These are phyloP conservation scores for Dicrostonyx torquatus DNA, from an alignment of 2,797 vertebrate genomes.

Conservation along the genomic window DNA sequence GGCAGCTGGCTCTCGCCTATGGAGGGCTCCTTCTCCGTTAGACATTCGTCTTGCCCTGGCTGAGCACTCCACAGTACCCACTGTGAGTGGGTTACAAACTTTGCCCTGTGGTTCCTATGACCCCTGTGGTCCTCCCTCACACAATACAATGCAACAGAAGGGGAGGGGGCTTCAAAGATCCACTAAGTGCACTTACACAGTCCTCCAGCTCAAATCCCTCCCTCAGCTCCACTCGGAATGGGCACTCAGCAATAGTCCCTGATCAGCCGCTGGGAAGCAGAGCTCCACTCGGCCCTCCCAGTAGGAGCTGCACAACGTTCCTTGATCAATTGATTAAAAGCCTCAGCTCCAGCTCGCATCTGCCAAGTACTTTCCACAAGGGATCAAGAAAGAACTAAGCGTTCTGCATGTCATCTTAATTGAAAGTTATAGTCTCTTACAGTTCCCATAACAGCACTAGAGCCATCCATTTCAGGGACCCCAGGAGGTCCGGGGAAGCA, in stretches of 20 bases:
- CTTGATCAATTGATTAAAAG: constrained; percentile 5
- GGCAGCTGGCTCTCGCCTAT: neutral
- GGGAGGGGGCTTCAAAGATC: neutral
- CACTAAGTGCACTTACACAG: accelerated
- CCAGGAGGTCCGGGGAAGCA: neutral
- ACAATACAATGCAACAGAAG: neutral
- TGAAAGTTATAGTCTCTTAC: neutral
- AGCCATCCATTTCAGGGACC: neutral
- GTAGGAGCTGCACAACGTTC: neutral
- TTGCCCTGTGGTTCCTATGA: neutral
- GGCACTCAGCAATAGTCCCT: neutral
- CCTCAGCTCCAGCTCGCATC: neutral
- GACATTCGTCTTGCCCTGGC: neutral
- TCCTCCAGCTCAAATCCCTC: neutral
- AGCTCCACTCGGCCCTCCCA: neutral
- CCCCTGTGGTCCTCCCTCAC: neutral
- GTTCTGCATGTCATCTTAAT: neutral
- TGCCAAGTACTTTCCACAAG: constrained; percentile 13
- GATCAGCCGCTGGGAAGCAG: neutral
- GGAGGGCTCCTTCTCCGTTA: neutral
- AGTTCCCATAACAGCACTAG: neutral
- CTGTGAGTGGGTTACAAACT: neutral
- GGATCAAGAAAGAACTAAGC: neutral
- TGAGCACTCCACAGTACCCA: neutral
- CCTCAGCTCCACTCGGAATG: neutral